Conservation (phyloP, 2,797 vertebrate genomes). For the Myotis myotis region DNA sequence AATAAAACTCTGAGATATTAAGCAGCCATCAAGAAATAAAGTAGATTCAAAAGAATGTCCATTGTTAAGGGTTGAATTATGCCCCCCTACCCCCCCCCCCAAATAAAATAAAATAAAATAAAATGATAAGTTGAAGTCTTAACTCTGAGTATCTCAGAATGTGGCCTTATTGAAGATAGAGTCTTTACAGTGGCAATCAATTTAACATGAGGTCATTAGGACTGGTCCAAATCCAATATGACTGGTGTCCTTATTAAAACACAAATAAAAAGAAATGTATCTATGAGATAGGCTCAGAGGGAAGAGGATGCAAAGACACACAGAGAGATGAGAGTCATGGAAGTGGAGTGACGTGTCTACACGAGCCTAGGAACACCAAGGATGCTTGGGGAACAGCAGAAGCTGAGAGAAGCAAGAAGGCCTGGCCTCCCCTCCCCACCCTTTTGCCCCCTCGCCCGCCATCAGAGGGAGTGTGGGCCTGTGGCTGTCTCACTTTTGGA, state of each 20-base stretch:
- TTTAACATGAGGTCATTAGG: neutral
- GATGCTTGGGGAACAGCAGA: neutral
- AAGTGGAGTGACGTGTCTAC: neutral
- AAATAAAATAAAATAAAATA: no score
- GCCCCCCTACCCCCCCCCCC: no score
- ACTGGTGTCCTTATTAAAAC: neutral
- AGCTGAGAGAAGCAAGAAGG: neutral
- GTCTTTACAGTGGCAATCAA: neutral
- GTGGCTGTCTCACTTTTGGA: neutral
- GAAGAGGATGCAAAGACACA: neutral
- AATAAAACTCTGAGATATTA: neutral
- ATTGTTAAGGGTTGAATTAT: neutral
- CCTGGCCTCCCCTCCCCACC: no score
- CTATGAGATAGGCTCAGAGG: neutral
- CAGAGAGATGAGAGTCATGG: neutral
- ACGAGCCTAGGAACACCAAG: neutral
- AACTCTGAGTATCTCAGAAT: neutral
- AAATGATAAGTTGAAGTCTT: neutral
- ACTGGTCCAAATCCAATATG: neutral
- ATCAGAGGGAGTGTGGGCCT: neutral
- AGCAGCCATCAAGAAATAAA: neutral
- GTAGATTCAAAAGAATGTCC: neutral
- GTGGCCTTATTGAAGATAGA: neutral
- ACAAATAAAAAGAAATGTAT: neutral
- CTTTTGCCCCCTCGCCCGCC: neutral